phyloP scores from a whole-genome alignment of 2,113 vertebrate genomes.

The Kobus ellipsiprymnus region DNA sequence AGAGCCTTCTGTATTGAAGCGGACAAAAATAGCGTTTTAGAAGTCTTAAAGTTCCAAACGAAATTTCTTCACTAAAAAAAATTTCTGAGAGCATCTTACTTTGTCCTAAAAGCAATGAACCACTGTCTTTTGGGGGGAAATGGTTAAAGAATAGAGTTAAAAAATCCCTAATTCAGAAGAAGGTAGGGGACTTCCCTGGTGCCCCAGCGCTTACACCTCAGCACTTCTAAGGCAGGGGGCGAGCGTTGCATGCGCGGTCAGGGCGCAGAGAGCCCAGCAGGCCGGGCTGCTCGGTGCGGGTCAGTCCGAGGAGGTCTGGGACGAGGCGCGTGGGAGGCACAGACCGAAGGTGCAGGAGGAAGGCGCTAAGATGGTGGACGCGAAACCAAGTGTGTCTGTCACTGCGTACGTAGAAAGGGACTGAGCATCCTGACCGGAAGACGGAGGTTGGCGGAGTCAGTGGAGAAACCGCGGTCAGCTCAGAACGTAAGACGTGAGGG shows the following conservation, averaged over 20 bases:
- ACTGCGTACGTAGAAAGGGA: background rate
- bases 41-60: background rate
- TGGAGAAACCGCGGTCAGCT: background rate
- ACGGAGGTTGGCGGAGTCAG: background rate
- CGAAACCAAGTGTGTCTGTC: background rate
- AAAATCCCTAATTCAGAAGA: background rate
- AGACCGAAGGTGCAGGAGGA: background rate
- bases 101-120: background rate
- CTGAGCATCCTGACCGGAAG: background rate
- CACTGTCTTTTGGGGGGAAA: background rate
- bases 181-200: background rate
- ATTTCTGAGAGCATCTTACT: background rate
- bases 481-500: background rate
- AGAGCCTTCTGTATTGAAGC: background rate
- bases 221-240: background rate
- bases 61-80: background rate
- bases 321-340: fast-evolving
- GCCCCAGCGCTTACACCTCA: background rate
- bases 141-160: background rate
- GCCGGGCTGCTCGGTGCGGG: fast-evolving
- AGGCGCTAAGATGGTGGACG: background rate
- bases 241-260: fast-evolving
- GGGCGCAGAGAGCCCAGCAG: fast-evolving
- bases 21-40: background rate
- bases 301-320: background rate